These are phyloP conservation scores for Mormyrus proboscirostris DNA, from an alignment of 2,797 vertebrate genomes.

Conservation along the genomic window DNA sequence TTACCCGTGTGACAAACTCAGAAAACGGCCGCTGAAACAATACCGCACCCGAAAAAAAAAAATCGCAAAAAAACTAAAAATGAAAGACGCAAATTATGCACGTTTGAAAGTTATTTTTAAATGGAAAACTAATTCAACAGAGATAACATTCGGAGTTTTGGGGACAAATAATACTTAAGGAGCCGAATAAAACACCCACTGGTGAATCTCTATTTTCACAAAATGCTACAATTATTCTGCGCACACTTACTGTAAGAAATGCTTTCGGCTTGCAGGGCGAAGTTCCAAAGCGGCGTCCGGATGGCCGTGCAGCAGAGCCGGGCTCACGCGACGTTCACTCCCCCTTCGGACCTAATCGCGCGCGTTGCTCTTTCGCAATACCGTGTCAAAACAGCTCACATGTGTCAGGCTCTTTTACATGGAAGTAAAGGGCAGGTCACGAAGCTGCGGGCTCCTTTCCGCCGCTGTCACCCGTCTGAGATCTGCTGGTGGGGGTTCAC, in stretches of 20 bases:
- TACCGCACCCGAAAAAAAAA: background rate
- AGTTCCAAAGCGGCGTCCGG: background rate
- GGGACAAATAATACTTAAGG: background rate
- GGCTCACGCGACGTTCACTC: background rate
- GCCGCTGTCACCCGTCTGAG: background rate
- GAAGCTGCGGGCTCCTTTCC: background rate
- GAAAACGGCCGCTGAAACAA: background rate
- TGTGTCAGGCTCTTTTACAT: background rate
- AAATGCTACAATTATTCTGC: background rate
- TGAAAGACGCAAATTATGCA: background rate
- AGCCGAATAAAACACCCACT: background rate
- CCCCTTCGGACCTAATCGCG: background rate
- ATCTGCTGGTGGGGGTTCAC: background rate
- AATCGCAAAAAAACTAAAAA: background rate
- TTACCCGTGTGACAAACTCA: background rate
- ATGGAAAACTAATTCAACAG: background rate
- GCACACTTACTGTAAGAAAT: background rate
- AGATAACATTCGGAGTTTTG: background rate
- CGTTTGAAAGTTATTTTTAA: background rate
- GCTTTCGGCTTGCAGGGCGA: background rate
- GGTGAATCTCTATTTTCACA: background rate
- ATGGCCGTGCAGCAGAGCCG: background rate
- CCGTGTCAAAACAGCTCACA: background rate
- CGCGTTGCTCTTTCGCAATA: background rate
- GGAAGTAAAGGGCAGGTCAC: background rate